These are phyloP conservation scores for Valencia hispanica DNA, from an alignment of 2,797 vertebrate genomes.

Conservation along the genomic window DNA sequence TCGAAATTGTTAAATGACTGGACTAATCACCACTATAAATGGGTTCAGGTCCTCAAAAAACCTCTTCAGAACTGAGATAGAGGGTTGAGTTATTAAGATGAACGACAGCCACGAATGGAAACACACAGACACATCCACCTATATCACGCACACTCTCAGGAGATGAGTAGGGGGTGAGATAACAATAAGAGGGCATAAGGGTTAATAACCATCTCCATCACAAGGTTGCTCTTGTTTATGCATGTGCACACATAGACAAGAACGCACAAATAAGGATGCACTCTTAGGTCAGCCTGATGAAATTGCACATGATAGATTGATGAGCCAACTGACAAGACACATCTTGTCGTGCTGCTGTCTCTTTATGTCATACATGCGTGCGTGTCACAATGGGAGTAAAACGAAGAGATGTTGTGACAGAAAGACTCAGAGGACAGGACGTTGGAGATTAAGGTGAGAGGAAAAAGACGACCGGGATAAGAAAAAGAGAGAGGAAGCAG, in stretches of 20 bases:
- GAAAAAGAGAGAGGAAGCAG: neutral
- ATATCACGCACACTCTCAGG: neutral
- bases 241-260: slow-evolving; percentile 11
- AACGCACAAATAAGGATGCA: slow-evolving; percentile 16
- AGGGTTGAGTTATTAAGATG: slow-evolving; percentile 64
- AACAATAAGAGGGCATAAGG: slow-evolving; percentile 69
- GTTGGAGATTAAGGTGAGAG: slow-evolving; percentile 16
- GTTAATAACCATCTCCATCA: slow-evolving; percentile 72
- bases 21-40: slow-evolving; percentile 48
- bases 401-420: slow-evolving; percentile 10
- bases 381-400: slow-evolving; percentile 15
- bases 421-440: slow-evolving; percentile 2
- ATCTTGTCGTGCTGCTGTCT: slow-evolving; percentile 29
- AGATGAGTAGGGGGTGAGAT: slow-evolving; percentile 60
- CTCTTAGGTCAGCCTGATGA: slow-evolving; percentile 47
- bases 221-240: slow-evolving; percentile 33
- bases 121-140: slow-evolving; percentile 13
- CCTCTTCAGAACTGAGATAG: slow-evolving; percentile 51
- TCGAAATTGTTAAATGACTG: slow-evolving; percentile 31
- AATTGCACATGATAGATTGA: slow-evolving; percentile 64
- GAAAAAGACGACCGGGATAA: neutral
- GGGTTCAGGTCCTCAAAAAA: slow-evolving; percentile 59
- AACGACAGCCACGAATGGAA: slow-evolving; percentile 37
- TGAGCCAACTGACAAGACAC: slow-evolving; percentile 38
- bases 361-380: slow-evolving; percentile 31